Base-by-base conservation (phyloP, 2,113 vertebrate genomes). In the Himantopus leucocephalus region DNA sequence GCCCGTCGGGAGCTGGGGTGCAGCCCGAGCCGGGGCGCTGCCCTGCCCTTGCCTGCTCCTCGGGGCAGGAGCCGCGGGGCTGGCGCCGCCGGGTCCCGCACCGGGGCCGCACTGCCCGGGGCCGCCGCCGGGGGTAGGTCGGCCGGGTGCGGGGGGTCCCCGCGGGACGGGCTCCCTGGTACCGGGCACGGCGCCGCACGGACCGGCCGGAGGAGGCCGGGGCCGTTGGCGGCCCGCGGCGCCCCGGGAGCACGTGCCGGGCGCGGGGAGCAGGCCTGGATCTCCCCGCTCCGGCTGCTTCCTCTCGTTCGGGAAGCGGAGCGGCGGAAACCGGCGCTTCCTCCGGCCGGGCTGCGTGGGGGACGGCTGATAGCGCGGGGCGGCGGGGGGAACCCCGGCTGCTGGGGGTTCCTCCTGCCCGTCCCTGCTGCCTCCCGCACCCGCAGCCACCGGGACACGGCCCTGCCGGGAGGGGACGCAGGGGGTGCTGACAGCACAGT, bases 301-400 rank as follows among this genome's bases (percentile, higher is more conserved):
- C 92, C 92, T 95, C 87, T 80, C 55, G 17, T 66, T 20, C 18
- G 92, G 67, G 90, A 90, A 86, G 24, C 62, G 43, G 32, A 79
- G 91, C 1, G 58, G 76, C 92, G 94, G 94, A 95, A 94, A 84
- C 93, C 56, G 50, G 70, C 64, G 41, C 81, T 97, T 97, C 96
- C 95, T 96, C n/a, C 45, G 39, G 59, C 27, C 17, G 9, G 77
- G 74, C 92, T 89, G 86, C 14, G 23, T 72, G 83, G 45, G 64
- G 68, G 10, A 2, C 7, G 48, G 86, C 90, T 66, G 96, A 95
- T 91, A 91, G 75, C 14, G 9, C 5, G 32, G 77, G 32, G 32
- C 3, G 2, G 30, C 2, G 21, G 53, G 79, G 50, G 59, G 50
- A 59, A 3, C 55, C 59, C 59, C 41, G 2, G 64, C 37, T 66